Percentiles rank a stretch among this genome's conserved stretches.
phyloP scores from a whole-genome alignment of 2,888 invertebrate genomes.

The Gortyna flavago region DNA sequence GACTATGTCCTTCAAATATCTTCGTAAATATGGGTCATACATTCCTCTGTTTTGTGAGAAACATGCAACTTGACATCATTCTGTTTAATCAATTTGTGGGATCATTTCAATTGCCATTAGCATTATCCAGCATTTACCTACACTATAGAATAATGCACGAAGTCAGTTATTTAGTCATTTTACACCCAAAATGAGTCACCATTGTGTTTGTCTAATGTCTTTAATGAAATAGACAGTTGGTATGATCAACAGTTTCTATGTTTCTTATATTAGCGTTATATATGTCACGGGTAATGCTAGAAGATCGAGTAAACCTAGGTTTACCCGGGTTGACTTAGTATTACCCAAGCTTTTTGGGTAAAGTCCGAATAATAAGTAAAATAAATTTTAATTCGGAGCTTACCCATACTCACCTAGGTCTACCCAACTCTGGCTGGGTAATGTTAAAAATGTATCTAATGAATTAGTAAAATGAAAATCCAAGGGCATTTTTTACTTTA shows the following conservation, averaged over 20 bases:
- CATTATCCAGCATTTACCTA: constrained; percentile 31
- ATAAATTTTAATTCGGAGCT: too few relatives aligned
- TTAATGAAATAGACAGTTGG: constrained; percentile 31
- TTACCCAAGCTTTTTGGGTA: too few relatives aligned
- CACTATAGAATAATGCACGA: constrained; percentile 23
- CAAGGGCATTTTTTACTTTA: too few relatives aligned
- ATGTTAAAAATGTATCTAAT: too few relatives aligned
- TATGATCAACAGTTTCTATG: constrained; percentile 39
- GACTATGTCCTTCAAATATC: background rate
- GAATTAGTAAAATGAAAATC: too few relatives aligned
- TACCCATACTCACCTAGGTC: too few relatives aligned
- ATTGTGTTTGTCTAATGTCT: constrained; percentile 53
- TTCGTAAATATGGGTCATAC: constrained; percentile 1
- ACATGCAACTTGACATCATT: constrained; percentile 6
- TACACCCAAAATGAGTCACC: constrained; percentile 59
- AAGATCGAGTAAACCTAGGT: too few relatives aligned
- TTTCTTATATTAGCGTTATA: constrained; percentile 1
- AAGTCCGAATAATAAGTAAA: too few relatives aligned
- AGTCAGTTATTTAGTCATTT: constrained; percentile 60
- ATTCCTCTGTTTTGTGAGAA: background rate
- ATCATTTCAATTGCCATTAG: constrained; percentile 34
- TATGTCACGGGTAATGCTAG: too few relatives aligned
- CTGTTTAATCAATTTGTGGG: constrained; percentile 6
- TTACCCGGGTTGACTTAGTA: too few relatives aligned
- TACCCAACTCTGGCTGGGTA: too few relatives aligned